phyloP scores from a whole-genome alignment of 2,113 vertebrate genomes.

The Bothrops jararaca region DNA sequence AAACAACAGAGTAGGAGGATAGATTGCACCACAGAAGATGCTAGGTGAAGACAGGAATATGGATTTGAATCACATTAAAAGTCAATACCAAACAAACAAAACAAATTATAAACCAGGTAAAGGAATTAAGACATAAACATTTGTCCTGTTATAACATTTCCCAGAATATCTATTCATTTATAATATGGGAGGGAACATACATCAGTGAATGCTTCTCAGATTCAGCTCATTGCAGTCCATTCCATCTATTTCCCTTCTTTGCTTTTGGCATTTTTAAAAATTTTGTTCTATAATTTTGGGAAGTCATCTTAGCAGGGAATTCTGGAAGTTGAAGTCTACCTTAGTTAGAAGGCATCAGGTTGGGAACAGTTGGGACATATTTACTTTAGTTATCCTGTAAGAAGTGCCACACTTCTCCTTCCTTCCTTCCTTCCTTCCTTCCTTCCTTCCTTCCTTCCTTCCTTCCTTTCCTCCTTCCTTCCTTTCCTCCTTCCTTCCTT shows the following conservation, averaged over 20 bases:
- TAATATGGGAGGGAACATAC: too few species aligned
- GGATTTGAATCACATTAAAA: not conserved
- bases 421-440: too few species aligned
- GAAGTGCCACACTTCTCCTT: not conserved
- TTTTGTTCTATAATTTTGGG: too few species aligned
- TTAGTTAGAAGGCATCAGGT: too few species aligned
- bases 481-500: too few species aligned
- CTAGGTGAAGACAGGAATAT: not conserved
- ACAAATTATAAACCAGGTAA: not conserved
- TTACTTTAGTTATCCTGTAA: not conserved
- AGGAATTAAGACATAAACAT: not conserved
- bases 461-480: too few species aligned
- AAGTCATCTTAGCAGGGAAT: too few species aligned
- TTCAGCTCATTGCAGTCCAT: too few species aligned
- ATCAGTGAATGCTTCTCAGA: too few species aligned
- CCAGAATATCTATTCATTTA: not conserved
- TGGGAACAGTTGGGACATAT: not conserved
- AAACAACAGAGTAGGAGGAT: not conserved
- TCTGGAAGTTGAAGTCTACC: too few species aligned
- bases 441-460: too few species aligned
- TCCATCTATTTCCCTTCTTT: not conserved
- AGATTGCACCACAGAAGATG: not conserved
- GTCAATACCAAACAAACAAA: not conserved
- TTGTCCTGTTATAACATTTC: not conserved
- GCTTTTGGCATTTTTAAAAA: not conserved